These are phyloP conservation scores for Branchinecta sandiegonensis DNA, from an alignment of 2,888 invertebrate genomes.

Conservation along the genomic window DNA sequence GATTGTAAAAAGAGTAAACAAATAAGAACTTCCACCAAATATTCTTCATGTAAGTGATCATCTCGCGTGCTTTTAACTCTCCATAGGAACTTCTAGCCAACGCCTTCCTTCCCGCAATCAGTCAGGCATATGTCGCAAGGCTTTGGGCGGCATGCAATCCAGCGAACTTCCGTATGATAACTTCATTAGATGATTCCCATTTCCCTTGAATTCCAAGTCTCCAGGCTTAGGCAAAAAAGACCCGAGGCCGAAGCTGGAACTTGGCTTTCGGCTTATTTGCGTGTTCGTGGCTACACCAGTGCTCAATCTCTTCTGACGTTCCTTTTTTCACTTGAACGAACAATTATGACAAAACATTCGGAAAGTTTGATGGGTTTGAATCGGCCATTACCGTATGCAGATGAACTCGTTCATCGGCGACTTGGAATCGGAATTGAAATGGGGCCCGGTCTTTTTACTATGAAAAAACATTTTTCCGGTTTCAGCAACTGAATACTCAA, in stretches of 20 bases:
- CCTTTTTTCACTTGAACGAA: conserved; percentile 2
- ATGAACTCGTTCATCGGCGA: not conserved
- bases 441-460: not conserved
- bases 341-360: conserved; percentile 13
- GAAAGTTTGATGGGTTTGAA: conserved; percentile 14
- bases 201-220: not conserved
- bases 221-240: not conserved
- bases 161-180: not conserved
- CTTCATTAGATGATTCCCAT: conserved; percentile 12
- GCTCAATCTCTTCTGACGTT: conserved; percentile 12
- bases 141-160: conserved; percentile 9
- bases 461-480: not conserved
- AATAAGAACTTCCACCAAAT: too few relatives aligned
- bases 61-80: too few relatives aligned
- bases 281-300: not conserved
- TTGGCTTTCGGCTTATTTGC: not conserved
- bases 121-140: not conserved
- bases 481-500: not conserved
- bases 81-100: too few relatives aligned
- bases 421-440: conserved; percentile 2
- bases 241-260: not conserved
- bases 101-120: not conserved
- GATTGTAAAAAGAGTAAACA: too few relatives aligned
- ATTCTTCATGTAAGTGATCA: too few relatives aligned
- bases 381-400: conserved; percentile 16